A percentile compares a stretch with the other conserved stretches of the same genome.
These are phyloP conservation scores for Steinernema khuongi DNA, from an alignment of 1,140 invertebrate species.

Conservation along the genomic window DNA sequence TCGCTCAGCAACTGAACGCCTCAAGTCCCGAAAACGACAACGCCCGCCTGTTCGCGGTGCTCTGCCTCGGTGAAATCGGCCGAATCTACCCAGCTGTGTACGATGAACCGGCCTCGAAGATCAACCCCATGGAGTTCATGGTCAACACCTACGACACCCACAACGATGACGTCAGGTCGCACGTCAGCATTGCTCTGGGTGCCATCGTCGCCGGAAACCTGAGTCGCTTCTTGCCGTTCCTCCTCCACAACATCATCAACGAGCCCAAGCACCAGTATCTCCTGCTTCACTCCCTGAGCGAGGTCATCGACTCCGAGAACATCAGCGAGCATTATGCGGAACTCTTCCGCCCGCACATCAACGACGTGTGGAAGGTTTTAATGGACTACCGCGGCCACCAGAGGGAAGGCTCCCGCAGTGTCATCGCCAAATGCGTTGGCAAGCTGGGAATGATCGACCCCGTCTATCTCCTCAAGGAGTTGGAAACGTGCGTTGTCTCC, in stretches of 20 bases:
- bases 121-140: slow-evolving; percentile 62
- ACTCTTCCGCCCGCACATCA: neutral
- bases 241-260: slow-evolving; percentile 82
- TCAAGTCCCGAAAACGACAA: slow-evolving; percentile 62
- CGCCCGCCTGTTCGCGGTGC: slow-evolving; percentile 77
- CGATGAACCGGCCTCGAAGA: slow-evolving; percentile 6
- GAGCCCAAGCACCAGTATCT: slow-evolving; percentile 91
- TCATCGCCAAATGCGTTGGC: neutral
- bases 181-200: slow-evolving; percentile 88
- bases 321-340: neutral
- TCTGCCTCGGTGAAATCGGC: slow-evolving; percentile 92
- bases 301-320: slow-evolving; percentile 60
- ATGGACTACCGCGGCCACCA: neutral
- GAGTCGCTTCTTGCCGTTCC: slow-evolving; percentile 83
- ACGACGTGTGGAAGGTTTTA: neutral
- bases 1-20: slow-evolving; percentile 33
- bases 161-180: slow-evolving; percentile 74
- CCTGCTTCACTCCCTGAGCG: slow-evolving; percentile 90
- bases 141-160: slow-evolving; percentile 64
- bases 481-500: neutral
- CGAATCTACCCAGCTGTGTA: slow-evolving; percentile 61
- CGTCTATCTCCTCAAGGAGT: neutral
- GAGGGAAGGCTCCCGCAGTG: neutral
- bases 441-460: slow-evolving; percentile 1
- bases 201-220: slow-evolving; percentile 82